Base-by-base conservation (phyloP, 2,888 invertebrate species). In the Cephus spinipes region DNA sequence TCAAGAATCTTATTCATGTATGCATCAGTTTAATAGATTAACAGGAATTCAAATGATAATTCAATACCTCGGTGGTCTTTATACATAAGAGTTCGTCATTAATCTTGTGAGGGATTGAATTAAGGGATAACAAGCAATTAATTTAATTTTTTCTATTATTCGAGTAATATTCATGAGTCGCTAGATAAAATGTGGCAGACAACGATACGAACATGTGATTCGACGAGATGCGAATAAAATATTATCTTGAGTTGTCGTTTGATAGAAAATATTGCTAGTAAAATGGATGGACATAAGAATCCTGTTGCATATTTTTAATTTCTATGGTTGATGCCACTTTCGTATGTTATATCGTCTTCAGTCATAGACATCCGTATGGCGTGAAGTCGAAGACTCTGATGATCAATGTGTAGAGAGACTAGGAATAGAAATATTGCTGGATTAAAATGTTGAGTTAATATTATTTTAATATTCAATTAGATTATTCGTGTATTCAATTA, bases 391-490 rank as follows among this genome's bases (percentile, higher is more conserved):
- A 32, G 12, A 71, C n/a, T 31, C 32, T 12, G 33, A 33, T 71
- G 31, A 71, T 71, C 31, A 30, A 31, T 71, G 71, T 71, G 71
- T 71, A 71, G 71, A 12, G 33, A 71, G 33, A 33, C 15, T 33
- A 71, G 71, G 32, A 33, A 71, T 71, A 71, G 71, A 33, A 71
- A 31, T 33, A 71, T 71, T 71, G 32, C 33, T 71, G 33, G 31
- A 33, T 31, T 33, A 71, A 71, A 71, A 71, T 32, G 71, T 71
- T 71, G 71, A 71, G 23, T 55, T 71, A 33, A 71, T 71, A 71
- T 71, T 32, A 76, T 76, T 76, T 76, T 40, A 71, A 35, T 73
- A 76, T 73, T 73, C 35, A 68, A 33, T 69, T 76, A 76, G 30
- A 76, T 76, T 55, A 76, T 68, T 31, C 34, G 23, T 33, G 12